Base-by-base conservation (phyloP, 2,888 invertebrate genomes). In the Sepiola atlantica region DNA sequence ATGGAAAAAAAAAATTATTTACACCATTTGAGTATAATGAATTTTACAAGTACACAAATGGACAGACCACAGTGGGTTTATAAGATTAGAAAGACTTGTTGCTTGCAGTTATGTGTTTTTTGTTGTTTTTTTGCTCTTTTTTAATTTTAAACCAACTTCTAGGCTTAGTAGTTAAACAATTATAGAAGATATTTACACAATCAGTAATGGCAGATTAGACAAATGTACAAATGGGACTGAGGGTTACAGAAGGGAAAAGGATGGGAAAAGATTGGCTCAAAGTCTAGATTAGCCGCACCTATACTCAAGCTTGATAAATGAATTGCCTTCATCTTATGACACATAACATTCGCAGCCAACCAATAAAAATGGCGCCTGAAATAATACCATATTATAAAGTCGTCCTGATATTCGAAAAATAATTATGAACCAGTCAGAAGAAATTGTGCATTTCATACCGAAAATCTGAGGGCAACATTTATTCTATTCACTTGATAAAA, bases 21-120 rank as follows among this genome's bases (percentile, higher is more conserved):
- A 77, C 77, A 77, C 77, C 77, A 77, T n/a, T 77, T 77, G 77
- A 32, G 77, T 77, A 77, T 77, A n/a, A 77, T 77, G n/a, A 32
- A 77, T 77, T 77, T 10, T 77, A 77, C n/a, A 77, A 77, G 18
- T 77, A 77, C 77, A 77, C 77, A 77, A 77, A 77, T 77, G 77
- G 77, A 77, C 77, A 77, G 77, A 77, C 77, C 21, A 16, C 77
- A 77, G n/a, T 77, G 77, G 77, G 77, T 77, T 45, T 45, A 77
- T 77, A n/a, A 77, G 18, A n/a, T n/a, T 16, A 77, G 77, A 77
- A n/a, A n/a, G 10, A n/a, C 77, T 0, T 77, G 18, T 77, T 2
- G 2, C 45, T n/a, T n/a, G n/a, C n/a, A n/a, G n/a, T n/a, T n/a
- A n/a, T n/a, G 0, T 28, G 18, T n/a, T n/a, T n/a, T 77, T n/a